Base-by-base conservation (phyloP, 2,888 invertebrate species). In the Drosophila differens region DNA sequence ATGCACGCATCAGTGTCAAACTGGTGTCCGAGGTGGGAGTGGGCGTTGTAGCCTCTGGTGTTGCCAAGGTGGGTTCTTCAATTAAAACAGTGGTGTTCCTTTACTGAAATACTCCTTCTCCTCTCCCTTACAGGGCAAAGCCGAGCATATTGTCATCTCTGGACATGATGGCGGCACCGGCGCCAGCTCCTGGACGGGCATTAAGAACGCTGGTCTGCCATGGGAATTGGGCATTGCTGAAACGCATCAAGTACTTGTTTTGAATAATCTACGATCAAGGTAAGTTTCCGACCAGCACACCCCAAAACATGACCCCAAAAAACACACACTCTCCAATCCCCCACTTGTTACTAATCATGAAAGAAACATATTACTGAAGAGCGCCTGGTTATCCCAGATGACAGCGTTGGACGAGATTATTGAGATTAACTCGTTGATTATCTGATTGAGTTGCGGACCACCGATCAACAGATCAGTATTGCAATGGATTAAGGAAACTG, bases 141-240 rank as follows among this genome's bases (percentile, higher is more conserved):
- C 99, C 0, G 99, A 99, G 92, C 99, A 99, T 93, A 98, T 99
- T 85, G 98, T 98, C 33, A 99, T 99, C 82, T 99, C 99, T 1
- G 99, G 99, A 0, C 99, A 99, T 94, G 99, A 99, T 94, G 99
- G 99, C 74, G 99, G 99, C 63, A 99, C 99, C 22, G 99, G 99
- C 39, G 99, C 99, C 54, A 98, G 98, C 92, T 98, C 98, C 69
- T 99, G 99, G 99, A 99, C 99, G 0, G 99, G 99, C 83, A 99
- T 99, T 92, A 99, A 99, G 94, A 96, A 97, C 80, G 99, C 99
- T 51, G 99, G 99, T 55, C 94, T 99, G 75, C 99, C 99, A 0
- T 99, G 99, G 99, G 99, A 99, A 94, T 94, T 99, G 91, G 99
- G 99, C 64, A 95, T 99, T 53, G 98, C 99, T 5, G 99, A 99